phyloP scores from a whole-genome alignment of 2,797 vertebrate species.

The Poecilia velifera region DNA sequence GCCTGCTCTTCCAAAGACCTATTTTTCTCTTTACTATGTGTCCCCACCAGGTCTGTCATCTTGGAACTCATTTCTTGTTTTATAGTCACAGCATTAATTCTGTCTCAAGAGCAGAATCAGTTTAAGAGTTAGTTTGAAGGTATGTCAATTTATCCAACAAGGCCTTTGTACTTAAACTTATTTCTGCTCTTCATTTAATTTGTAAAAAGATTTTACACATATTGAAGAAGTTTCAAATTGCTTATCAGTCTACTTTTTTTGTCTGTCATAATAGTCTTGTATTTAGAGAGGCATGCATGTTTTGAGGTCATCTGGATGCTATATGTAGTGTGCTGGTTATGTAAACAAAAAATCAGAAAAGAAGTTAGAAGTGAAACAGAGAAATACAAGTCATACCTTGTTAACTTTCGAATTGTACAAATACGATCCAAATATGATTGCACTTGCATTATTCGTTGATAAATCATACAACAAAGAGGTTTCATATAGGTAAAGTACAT shows the following conservation, averaged over 20 bases:
- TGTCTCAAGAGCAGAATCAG: background rate
- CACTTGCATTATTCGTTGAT: constrained; percentile 7
- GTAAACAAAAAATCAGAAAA: background rate
- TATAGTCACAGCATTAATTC: background rate
- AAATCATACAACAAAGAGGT: background rate
- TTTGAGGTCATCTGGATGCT: background rate
- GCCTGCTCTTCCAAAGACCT: background rate
- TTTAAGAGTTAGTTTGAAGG: background rate
- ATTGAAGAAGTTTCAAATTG: background rate
- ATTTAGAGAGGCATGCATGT: background rate
- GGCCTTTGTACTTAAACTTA: background rate
- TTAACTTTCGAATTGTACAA: background rate
- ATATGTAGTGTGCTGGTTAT: background rate
- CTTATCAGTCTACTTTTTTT: background rate
- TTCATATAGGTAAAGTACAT: background rate
- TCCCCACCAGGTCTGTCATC: background rate
- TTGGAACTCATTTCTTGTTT: background rate
- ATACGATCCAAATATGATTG: background rate
- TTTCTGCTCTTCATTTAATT: background rate
- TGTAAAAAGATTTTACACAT: background rate
- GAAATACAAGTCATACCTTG: background rate
- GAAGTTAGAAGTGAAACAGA: background rate
- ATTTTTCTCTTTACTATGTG: background rate
- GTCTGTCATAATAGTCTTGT: background rate
- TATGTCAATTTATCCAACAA: background rate